Base-by-base conservation (phyloP, 1,140 invertebrate species). In the Trichomalopsis sarcophagae region DNA sequence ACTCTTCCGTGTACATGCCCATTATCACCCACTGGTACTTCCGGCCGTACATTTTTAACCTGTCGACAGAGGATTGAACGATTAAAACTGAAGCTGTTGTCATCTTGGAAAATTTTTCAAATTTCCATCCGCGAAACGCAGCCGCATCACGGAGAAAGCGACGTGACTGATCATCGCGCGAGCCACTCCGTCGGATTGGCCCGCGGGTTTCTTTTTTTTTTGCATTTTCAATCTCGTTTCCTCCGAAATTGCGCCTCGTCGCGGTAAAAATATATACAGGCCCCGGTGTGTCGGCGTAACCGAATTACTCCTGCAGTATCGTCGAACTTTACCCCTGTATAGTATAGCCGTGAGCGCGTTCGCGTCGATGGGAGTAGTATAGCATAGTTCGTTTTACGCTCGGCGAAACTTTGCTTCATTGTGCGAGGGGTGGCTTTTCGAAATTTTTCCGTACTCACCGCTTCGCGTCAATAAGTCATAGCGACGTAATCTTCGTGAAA, bases 1-100 rank as follows among this genome's bases (percentile, higher is more conserved):
- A 96, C 36, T 96, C 94, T 44, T 95, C 94, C 83, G 95, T 95
- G 91, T 97, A 98, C 47, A 96, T 98, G 1, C 98, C 98, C 93
- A 98, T 96, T 11, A 99, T 97, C 0, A 99, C 95, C 99, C 99
- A 99, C 89, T 99, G 98, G 94, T 99, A 99, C 86, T 98, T 97
- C 5, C 97, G 93, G 0, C 98, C 98, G 89, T 96, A 98, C 96
- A 99, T 95, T 89, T 97, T 97, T 92, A 96, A 92, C 86, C 95
- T 96, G 88, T 21, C 5, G n/a, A 17, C 55, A 62, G 14, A 62
- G n/a, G 55, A 9, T 36, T 27, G 5, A 36, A 36, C 33, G 5
- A 36, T 36, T 3, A 36, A 27, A 27, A 1, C 1, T 36, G 5
- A 36, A 81, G 74, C 0, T 36, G 21, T 73, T 73, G 7, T 30